Conservation (phyloP, 2,888 invertebrate species). For the Chironomus tentans region DNA sequence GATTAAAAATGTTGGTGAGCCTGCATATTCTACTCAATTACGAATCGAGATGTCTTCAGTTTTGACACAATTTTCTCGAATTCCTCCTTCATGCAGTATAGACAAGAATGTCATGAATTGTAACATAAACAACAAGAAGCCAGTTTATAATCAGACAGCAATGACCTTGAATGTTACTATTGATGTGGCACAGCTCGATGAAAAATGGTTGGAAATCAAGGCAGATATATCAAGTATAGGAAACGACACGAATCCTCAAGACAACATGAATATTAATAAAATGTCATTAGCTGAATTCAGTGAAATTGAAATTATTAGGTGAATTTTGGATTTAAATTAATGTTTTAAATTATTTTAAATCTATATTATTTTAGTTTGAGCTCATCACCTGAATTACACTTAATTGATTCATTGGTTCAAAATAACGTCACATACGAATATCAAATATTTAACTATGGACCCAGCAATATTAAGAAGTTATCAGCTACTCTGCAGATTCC, state of each 20-base stretch:
- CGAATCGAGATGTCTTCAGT: slow-evolving; percentile 42
- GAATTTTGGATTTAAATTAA: slow-evolving; percentile 29
- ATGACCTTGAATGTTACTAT: slow-evolving; percentile 31
- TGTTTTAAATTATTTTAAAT: neutral
- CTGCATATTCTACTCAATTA: slow-evolving; percentile 44
- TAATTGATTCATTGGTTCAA: slow-evolving; percentile 36
- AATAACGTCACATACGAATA: slow-evolving; percentile 35
- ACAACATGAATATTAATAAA: slow-evolving; percentile 35
- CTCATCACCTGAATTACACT: slow-evolving; percentile 35
- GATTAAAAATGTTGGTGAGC: slow-evolving; percentile 43
- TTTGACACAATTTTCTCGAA: slow-evolving; percentile 36
- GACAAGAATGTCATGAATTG: neutral
- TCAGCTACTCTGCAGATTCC: slow-evolving; percentile 38
- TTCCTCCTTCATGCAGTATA: slow-evolving; percentile 36
- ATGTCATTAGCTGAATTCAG: slow-evolving; percentile 37
- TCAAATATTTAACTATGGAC: slow-evolving; percentile 39
- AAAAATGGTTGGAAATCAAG: slow-evolving; percentile 34
- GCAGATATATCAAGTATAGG: slow-evolving; percentile 41
- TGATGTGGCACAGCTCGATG: slow-evolving; percentile 37
- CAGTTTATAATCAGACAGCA: neutral
- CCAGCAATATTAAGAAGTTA: slow-evolving; percentile 37
- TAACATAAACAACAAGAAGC: neutral
- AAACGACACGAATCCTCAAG: slow-evolving; percentile 34
- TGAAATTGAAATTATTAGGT: slow-evolving; percentile 40
- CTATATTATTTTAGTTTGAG: slow-evolving; percentile 33